These are phyloP conservation scores for Nemurella pictetii DNA, from an alignment of 2,888 invertebrate genomes.

Conservation along the genomic window DNA sequence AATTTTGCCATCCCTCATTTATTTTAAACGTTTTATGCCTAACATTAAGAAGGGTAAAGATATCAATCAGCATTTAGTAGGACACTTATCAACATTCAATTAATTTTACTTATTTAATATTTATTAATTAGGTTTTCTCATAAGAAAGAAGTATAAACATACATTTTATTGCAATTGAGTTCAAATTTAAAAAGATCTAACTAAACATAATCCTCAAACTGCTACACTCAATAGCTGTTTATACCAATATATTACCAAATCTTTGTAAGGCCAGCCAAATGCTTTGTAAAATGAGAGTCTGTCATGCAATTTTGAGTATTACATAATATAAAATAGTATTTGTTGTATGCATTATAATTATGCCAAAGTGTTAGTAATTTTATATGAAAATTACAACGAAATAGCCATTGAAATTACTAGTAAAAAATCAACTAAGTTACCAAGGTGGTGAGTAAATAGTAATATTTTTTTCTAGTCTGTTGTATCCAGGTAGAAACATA, in stretches of 20 bases:
- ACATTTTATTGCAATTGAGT: not conserved
- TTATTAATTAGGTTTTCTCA: no score
- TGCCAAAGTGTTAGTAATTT: constrained; percentile 28
- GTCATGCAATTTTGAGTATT: not conserved
- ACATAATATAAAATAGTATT: not conserved
- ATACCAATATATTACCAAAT: no score
- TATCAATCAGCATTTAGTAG: no score
- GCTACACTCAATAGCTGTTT: not conserved
- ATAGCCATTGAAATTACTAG: constrained; percentile 2
- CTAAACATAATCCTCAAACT: not conserved
- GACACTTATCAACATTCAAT: no score
- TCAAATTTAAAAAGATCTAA: not conserved
- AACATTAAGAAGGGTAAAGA: no score
- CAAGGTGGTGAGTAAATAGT: not conserved
- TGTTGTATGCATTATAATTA: not conserved
- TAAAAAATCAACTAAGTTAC: not conserved
- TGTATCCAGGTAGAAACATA: not conserved
- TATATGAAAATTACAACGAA: constrained; percentile 20
- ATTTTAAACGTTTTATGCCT: no score
- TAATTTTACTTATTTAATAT: no score
- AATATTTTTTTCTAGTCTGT: not conserved
- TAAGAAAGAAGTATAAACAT: not conserved
- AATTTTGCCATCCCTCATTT: no score
- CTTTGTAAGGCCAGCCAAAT: not conserved
- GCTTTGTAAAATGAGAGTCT: not conserved